Evolutionary conservation across 2,797 vertebrate species (phyloP), one percentile per base, ranked within the genome.

Genomic region (Tarsius wallacei): DNA sequence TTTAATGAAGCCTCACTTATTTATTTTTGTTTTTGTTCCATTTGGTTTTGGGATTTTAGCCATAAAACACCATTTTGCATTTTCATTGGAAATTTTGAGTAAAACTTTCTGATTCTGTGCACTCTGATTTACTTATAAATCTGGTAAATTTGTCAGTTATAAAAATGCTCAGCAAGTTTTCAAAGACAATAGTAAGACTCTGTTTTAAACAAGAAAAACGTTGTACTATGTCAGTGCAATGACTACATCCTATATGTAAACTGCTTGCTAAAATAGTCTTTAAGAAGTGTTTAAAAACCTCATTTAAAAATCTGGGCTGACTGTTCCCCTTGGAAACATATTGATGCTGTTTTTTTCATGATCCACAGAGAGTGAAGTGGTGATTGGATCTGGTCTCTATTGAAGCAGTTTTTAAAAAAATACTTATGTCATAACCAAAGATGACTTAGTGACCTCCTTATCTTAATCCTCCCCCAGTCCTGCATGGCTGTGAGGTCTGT

Each of bases 111-210:
- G 55, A 61, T 77, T 78, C 63, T 80, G 33, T 71, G 16, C 51
- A 73, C 77, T 91, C 91, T 64, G 55, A 77, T 90, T 77, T 31
- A 87, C 31, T 71, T 87, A 6, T 89, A 73, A 93, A 84, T 66
- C 76, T 87, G 42, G 33, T 78, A 83, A 83, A 47, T 87, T 93
- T 95, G 12, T 91, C 51, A 73, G 6, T 53, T 77, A 81, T 85
- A 78, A 91, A 94, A 66, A 93, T 77, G 33, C 24, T 83, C 5
- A 51, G n/a, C 16, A 19, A 70, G 53, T 33, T 93, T 82, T 47
- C 88, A 64, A 86, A 96, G 61, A 82, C 2, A 85, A 87, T 4
- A 22, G 15, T 59, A 88, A 82, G 57, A 9, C 12, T 81, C 4
- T 36, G 33, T 87, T 49, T 90, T 96, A 28, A 49, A 88, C 17